phyloP scores from a whole-genome alignment of 2,113 vertebrate genomes.

The Grallaria varia region DNA sequence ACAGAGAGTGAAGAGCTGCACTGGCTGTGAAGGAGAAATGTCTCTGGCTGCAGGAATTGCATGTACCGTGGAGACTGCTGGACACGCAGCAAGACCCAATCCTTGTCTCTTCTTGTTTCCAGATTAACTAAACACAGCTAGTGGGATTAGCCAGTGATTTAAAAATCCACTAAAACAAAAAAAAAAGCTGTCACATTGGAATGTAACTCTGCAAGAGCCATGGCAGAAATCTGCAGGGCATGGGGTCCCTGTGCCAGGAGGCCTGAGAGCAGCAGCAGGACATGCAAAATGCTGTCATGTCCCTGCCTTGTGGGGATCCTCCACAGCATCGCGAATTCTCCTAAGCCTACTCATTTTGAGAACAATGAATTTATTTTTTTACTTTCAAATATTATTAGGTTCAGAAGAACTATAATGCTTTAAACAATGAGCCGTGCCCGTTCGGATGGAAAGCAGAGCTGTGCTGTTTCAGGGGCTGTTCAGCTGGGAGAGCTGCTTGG shows the following conservation, averaged over 20 bases:
- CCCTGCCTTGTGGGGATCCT: not conserved
- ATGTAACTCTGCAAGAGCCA: not conserved
- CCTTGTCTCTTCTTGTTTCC: not conserved
- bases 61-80: not conserved
- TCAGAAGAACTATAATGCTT: not conserved
- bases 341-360: not conserved
- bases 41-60: not conserved
- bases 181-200: not conserved
- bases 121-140: not conserved
- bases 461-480: not conserved
- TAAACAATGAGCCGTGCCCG: not conserved
- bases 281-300: fast-evolving
- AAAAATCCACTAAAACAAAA: not conserved
- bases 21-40: not conserved
- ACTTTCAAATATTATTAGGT: not conserved
- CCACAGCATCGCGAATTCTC: not conserved
- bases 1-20: not conserved
- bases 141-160: not conserved
- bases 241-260: not conserved
- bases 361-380: constrained; percentile 3
- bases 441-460: not conserved
- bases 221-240: not conserved
- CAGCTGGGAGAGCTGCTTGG: not conserved
- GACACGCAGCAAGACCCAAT: not conserved
- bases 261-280: not conserved